phyloP scores from a whole-genome alignment of 1,140 invertebrate species.

The Onthophagus taurus region DNA sequence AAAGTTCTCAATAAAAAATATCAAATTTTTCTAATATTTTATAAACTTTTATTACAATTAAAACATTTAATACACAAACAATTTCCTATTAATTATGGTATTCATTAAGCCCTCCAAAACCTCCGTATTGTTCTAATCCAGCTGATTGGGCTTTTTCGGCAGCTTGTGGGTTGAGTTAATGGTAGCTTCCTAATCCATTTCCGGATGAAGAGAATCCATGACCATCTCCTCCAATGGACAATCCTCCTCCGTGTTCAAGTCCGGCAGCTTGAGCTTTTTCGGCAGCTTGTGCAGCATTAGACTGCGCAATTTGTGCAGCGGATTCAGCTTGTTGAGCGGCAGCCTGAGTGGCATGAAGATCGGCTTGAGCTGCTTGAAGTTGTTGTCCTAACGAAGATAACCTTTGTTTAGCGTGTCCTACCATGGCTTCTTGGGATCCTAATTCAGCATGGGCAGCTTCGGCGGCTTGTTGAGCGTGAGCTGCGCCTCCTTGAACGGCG shows the following conservation, averaged over 20 bases:
- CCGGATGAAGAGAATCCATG: too few species aligned
- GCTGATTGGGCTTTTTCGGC: too few species aligned
- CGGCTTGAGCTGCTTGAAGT: constrained; percentile 2
- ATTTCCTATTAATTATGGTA: too few species aligned
- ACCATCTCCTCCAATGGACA: constrained; percentile 6
- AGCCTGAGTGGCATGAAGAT: constrained; percentile 6
- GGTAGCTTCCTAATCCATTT: too few species aligned
- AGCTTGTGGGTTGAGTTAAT: too few species aligned
- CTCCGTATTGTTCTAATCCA: too few species aligned
- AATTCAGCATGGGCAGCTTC: constrained; percentile 2
- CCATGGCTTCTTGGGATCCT: constrained; percentile 8
- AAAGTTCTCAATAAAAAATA: too few species aligned
- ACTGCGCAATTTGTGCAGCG: constrained; percentile 5
- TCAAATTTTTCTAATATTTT: too few species aligned
- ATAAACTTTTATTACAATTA: too few species aligned
- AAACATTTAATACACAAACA: too few species aligned
- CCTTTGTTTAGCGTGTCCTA: constrained; percentile 5
- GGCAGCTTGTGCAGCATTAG: constrained; percentile 9
- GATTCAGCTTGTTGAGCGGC: constrained; percentile 5
- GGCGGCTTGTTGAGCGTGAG: constrained; percentile 5
- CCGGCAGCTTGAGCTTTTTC: background rate
- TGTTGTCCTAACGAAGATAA: background rate
- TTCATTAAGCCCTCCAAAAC: too few species aligned
- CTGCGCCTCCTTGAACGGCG: background rate
- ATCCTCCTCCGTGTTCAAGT: background rate